Conservation (phyloP, 2,888 invertebrate genomes). For the Drosophila imparisetae region DNA sequence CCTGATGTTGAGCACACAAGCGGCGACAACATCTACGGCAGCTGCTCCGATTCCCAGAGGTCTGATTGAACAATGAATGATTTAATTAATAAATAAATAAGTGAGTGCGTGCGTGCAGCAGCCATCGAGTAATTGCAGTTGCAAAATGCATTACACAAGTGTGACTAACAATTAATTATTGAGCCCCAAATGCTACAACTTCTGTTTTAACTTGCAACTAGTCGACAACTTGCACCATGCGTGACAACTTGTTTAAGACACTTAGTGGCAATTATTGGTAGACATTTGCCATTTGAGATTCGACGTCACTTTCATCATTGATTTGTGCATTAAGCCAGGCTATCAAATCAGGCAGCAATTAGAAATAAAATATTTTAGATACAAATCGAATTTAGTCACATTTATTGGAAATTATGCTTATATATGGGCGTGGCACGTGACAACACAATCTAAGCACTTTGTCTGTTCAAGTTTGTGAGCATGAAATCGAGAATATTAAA, state of each 20-base stretch:
- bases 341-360: slow-evolving; percentile 25
- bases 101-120: slow-evolving; percentile 38
- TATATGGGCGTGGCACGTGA: neutral
- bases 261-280: slow-evolving; percentile 27
- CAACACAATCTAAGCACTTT: neutral
- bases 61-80: slow-evolving; percentile 75
- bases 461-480: neutral
- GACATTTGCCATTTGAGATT: slow-evolving; percentile 33
- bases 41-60: slow-evolving; percentile 67
- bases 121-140: slow-evolving; percentile 53
- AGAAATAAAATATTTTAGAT: neutral
- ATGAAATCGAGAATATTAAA: slow-evolving; percentile 41
- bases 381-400: neutral
- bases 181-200: slow-evolving; percentile 13
- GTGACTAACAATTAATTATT: slow-evolving; percentile 64
- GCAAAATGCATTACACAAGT: slow-evolving; percentile 60
- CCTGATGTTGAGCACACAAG: slow-evolving; percentile 4
- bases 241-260: slow-evolving; percentile 45
- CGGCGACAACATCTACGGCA: slow-evolving; percentile 27
- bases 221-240: slow-evolving; percentile 47
- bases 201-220: slow-evolving; percentile 12
- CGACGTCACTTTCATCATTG: slow-evolving; percentile 33
- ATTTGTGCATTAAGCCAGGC: slow-evolving; percentile 25
- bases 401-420: neutral
- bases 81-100: slow-evolving; percentile 81